These are phyloP conservation scores for Tauraco erythrolophus DNA, from an alignment of 2,113 vertebrate species.

Conservation along the genomic window DNA sequence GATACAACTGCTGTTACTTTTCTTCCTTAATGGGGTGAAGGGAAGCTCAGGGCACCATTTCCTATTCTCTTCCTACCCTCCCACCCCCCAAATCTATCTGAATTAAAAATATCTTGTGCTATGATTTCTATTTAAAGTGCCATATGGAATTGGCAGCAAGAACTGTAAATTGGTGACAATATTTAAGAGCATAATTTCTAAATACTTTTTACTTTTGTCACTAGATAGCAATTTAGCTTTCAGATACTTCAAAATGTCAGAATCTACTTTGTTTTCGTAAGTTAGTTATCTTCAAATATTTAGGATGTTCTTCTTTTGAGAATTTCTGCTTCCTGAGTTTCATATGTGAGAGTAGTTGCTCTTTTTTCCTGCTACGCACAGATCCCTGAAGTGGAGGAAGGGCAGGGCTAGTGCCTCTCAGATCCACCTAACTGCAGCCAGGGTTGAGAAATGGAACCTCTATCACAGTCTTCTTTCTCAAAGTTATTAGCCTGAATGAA, in stretches of 20 bases:
- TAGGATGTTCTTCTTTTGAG: background rate
- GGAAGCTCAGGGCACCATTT: background rate
- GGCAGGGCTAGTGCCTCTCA: background rate
- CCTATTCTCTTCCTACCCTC: fast-evolving
- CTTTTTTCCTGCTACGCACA: background rate
- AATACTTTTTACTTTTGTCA: background rate
- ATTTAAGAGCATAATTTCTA: background rate
- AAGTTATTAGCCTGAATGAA: background rate
- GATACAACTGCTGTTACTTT: background rate
- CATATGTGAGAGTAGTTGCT: background rate
- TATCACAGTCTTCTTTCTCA: background rate
- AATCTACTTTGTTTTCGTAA: background rate
- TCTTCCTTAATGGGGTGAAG: background rate
- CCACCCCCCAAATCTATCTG: fast-evolving
- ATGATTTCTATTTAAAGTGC: background rate
- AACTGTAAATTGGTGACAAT: background rate
- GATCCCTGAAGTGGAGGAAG: background rate
- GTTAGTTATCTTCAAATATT: background rate
- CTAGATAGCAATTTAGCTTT: background rate
- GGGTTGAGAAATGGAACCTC: background rate
- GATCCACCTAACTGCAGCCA: background rate
- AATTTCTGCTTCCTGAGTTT: background rate
- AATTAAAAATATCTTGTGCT: background rate
- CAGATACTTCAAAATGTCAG: background rate
- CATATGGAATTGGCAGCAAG: background rate